Evolutionary conservation across 2,888 invertebrate species (phyloP).

Genomic region (Trichacis sp.): DNA sequence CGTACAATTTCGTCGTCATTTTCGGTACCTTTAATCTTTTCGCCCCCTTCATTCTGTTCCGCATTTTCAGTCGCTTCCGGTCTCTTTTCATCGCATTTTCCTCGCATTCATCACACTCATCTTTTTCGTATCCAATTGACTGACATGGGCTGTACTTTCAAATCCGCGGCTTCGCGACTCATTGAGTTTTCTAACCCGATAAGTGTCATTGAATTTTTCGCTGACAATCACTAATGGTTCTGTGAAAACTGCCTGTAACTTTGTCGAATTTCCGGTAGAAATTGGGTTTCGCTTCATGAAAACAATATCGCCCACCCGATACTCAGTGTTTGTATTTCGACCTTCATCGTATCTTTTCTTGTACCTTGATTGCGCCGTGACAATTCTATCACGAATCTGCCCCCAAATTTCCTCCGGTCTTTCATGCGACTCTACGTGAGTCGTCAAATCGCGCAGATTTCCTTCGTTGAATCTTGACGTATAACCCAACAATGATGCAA

Average conservation of each 20-base stretch:
- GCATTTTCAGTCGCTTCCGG: too few species aligned
- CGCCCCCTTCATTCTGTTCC: too few species aligned
- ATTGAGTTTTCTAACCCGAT: not conserved
- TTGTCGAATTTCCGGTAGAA: not conserved
- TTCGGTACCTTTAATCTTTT: too few species aligned
- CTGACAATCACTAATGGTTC: not conserved
- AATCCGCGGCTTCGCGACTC: not conserved
- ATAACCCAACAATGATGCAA: conserved; percentile 7
- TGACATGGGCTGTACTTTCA: not conserved
- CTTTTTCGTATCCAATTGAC: not conserved
- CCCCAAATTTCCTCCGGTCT: not conserved
- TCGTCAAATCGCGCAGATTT: not conserved
- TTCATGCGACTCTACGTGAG: not conserved
- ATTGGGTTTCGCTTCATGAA: conserved; percentile 1
- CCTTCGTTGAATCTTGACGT: not conserved
- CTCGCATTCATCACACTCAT: too few species aligned
- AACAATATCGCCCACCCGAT: not conserved
- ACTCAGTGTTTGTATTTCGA: not conserved
- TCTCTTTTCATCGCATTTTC: too few species aligned
- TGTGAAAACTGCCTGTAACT: not conserved
- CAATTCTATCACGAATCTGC: not conserved
- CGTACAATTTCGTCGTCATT: too few species aligned
- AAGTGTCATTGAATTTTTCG: not conserved
- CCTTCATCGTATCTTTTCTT: not conserved
- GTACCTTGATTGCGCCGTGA: not conserved